Base-by-base conservation (phyloP, 2,888 invertebrate species). In the Xanthorhoe designata region DNA sequence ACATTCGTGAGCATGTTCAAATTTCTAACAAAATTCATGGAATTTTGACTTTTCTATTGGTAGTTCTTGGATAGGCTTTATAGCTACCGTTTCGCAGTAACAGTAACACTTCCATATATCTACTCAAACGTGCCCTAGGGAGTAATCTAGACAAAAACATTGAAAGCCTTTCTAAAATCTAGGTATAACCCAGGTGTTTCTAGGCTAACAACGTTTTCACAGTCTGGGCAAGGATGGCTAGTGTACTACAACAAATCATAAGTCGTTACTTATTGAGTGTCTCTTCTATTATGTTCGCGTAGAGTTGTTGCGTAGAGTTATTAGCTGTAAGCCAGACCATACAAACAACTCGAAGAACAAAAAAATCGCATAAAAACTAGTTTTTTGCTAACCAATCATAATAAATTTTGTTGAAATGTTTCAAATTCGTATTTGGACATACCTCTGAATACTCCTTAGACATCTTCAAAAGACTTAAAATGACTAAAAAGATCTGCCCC, bases 81-180 rank as follows among this genome's bases (percentile, higher is more conserved):
- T 42, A 35, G 53, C 63, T 67, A 56, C 62, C 35, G 62, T 63
- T 61, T 24, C 6, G 32, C 50, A 51, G 32, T 49, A 59, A 54
- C 60, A 64, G 57, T 64, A 64, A 58, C 57, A 64, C 49, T 55
- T 45, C 64, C 54, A 45, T 68, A 61, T 61, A 68, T 68, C 64
- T 45, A 64, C 54, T 64, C 8, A 24, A 75, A 71, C 59, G 69
- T 66, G 52, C 76, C 69, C 45, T 57, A 60, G 74, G 71, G 76
- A 65, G 69, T 71, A 64, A 74, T 76, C 66, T 70, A 68, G 62
- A 61, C 69, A 50, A 59, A 64, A 70, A 74, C 74, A 71, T 61
- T 52, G 74, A 69, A 74, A 74, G 67, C 64, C 72, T 74, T 71
- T 71, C 70, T 70, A 66, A 64, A 62, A 69, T 69, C 73, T 66